Evolutionary conservation across 1,140 invertebrate species (phyloP).

Genomic region (Caenorhabditis briggsae): DNA sequence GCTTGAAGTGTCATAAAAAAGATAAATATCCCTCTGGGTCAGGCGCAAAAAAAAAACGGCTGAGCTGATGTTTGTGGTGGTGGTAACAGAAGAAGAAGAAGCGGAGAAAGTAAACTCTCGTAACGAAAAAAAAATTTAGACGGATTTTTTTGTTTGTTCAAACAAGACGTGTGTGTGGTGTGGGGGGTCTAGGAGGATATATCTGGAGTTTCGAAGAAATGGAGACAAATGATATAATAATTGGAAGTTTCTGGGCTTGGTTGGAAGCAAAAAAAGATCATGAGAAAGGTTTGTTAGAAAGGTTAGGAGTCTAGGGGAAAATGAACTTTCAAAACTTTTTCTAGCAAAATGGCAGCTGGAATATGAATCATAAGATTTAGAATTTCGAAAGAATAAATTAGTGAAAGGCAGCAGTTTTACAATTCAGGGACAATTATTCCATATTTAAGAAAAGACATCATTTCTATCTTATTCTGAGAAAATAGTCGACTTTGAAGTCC

Average conservation of each 20-base stretch:
- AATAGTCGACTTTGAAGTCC: too few relatives aligned
- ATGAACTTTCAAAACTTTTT: too few relatives aligned
- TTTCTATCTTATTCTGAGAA: too few relatives aligned
- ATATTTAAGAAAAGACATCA: too few relatives aligned
- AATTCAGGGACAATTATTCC: too few relatives aligned
- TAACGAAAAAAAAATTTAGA: background rate
- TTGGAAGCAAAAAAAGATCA: background rate
- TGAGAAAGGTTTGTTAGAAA: background rate
- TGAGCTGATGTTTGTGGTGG: slow-evolving; percentile 19
- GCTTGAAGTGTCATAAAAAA: background rate
- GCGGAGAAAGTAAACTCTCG: slow-evolving; percentile 28
- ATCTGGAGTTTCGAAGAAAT: background rate
- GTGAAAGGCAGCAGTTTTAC: too few relatives aligned
- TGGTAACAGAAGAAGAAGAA: background rate
- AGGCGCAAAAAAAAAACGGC: background rate
- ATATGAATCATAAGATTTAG: too few relatives aligned
- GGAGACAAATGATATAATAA: background rate
- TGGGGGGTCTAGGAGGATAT: background rate
- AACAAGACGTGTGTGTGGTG: background rate
- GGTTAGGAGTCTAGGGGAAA: too few relatives aligned
- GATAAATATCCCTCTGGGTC: background rate
- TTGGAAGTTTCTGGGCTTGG: background rate
- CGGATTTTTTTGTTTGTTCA: slow-evolving; percentile 49
- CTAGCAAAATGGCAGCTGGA: too few relatives aligned
- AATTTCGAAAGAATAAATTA: too few relatives aligned